Evolutionary conservation across 2,113 vertebrate species (phyloP).

Genomic region (Gila orcuttii): DNA sequence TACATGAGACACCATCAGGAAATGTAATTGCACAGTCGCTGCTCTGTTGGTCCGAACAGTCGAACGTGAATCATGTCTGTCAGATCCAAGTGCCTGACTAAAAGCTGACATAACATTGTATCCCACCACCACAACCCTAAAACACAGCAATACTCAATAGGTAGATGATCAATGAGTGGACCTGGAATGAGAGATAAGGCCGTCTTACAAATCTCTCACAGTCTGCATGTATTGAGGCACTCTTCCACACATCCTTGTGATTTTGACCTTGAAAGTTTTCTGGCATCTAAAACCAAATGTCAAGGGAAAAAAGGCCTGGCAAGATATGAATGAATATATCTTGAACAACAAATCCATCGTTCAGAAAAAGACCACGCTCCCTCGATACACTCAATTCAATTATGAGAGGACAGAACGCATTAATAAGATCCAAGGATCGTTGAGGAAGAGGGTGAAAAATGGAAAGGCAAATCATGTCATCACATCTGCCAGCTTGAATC

Average conservation of each 20-base stretch:
- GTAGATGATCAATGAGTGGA: not conserved
- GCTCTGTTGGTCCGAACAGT: not conserved
- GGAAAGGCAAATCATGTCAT: slow-evolving; percentile 38
- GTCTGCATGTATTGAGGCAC: slow-evolving; percentile 34
- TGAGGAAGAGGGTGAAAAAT: slow-evolving; percentile 39
- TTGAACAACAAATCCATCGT: slow-evolving; percentile 48
- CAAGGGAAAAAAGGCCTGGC: slow-evolving; percentile 46
- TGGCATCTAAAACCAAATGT: slow-evolving; percentile 51
- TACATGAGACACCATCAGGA: not conserved
- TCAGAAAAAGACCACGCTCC: slow-evolving; percentile 43
- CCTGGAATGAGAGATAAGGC: slow-evolving; percentile 10
- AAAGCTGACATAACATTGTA: not conserved
- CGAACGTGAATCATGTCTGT: not conserved
- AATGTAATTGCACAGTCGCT: not conserved
- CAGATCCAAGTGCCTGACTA: not conserved
- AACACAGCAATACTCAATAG: not conserved
- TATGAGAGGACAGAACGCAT: slow-evolving; percentile 45
- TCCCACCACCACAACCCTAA: not conserved
- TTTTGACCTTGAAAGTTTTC: slow-evolving; percentile 54
- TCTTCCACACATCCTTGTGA: slow-evolving; percentile 15
- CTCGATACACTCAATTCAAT: slow-evolving; percentile 48
- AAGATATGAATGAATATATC: slow-evolving; percentile 47
- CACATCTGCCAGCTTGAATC: slow-evolving; percentile 29
- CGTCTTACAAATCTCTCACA: slow-evolving; percentile 25
- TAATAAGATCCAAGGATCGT: slow-evolving; percentile 46